Percentiles rank a stretch among this genome's conserved stretches.
Evolutionary conservation across 2,113 vertebrate genomes (phyloP).

Genomic region (Tamias sibiricus): DNA sequence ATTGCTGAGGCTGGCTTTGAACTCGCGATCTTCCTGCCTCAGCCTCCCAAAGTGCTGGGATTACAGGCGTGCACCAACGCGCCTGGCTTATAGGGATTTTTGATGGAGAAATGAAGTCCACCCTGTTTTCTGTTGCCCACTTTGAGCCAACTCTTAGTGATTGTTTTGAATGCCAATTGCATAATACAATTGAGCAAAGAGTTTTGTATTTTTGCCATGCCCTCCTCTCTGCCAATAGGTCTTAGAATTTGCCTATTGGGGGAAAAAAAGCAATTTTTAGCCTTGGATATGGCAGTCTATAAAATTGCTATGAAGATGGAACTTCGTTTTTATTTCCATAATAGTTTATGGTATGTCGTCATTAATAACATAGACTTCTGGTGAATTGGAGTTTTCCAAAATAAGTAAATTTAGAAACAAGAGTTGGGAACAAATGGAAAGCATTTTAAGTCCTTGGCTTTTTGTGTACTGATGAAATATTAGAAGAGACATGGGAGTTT

Average conservation of each 20-base stretch:
- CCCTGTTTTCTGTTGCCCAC: background rate
- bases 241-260: background rate
- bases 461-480: background rate
- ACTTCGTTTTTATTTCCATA: background rate
- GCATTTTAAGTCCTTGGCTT: background rate
- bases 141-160: background rate
- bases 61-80: no score
- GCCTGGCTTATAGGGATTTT: background rate
- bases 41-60: no score
- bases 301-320: background rate
- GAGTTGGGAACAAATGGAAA: constrained; percentile 12
- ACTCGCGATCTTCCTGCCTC: no score
- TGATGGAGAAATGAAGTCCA: background rate
- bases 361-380: background rate
- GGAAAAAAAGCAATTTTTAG: background rate
- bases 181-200: background rate
- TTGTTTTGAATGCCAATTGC: background rate
- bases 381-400: constrained; percentile 3
- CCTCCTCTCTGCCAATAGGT: background rate
- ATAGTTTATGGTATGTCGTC: background rate
- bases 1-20: no score
- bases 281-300: background rate
- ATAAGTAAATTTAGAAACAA: constrained; percentile 6
- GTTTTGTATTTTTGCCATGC: background rate
- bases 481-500: background rate